A percentile compares a stretch with the other conserved stretches of the same genome.
Evolutionary conservation across 2,888 invertebrate species (phyloP).

Genomic region (Ryuthela nishihirai): DNA sequence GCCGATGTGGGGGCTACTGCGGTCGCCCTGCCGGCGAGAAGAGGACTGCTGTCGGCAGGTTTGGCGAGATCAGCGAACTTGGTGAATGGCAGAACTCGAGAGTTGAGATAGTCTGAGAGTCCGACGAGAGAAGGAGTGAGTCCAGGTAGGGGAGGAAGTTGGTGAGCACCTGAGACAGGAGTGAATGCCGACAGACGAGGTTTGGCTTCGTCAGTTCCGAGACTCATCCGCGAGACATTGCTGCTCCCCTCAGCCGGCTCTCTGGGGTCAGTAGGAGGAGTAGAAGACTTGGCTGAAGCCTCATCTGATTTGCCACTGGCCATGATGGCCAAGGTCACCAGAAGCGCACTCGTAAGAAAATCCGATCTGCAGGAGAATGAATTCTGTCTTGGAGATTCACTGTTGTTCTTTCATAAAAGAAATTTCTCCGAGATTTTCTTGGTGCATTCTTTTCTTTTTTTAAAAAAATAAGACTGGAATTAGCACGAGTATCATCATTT

Average conservation of each 20-base stretch:
- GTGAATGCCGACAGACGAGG: slow-evolving; percentile 33
- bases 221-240: not conserved
- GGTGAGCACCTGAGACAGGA: slow-evolving; percentile 31
- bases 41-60: slow-evolving; percentile 13
- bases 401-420: no score
- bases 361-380: no score
- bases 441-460: no score
- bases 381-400: no score
- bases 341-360: no score
- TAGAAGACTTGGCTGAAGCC: slow-evolving; percentile 20
- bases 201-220: slow-evolving; percentile 8
- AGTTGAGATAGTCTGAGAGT: slow-evolving; percentile 32
- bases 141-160: slow-evolving; percentile 21
- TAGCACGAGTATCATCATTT: no score
- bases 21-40: slow-evolving; percentile 17
- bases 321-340: no score
- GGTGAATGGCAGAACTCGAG: slow-evolving; percentile 33
- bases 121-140: slow-evolving; percentile 30
- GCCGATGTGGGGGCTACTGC: slow-evolving; percentile 3
- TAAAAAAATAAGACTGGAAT: no score
- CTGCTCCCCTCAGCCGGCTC: not conserved
- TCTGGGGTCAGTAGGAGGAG: not conserved
- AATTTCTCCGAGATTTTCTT: no score
- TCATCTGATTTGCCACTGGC: slow-evolving; percentile 30
- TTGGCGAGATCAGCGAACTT: slow-evolving; percentile 34